phyloP scores from a whole-genome alignment of 2,113 vertebrate genomes.

The Sinocyclocheilus rhinocerous region DNA sequence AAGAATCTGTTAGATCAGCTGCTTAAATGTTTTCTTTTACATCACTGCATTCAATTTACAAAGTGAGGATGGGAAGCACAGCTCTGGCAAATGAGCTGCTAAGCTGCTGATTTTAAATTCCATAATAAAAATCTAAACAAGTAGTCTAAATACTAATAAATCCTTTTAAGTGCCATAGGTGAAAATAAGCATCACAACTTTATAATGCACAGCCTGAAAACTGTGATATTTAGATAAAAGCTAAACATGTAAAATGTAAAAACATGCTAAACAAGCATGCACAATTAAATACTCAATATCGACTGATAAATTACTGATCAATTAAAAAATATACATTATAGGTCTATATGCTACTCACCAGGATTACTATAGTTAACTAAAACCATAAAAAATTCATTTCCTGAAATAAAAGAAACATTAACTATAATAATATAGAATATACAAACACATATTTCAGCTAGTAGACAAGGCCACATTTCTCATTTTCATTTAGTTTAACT shows the following conservation, averaged over 20 bases:
- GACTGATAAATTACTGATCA: background rate
- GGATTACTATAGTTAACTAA: too few relatives aligned
- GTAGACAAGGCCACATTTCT: background rate
- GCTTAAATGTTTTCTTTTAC: background rate
- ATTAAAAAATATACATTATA: background rate
- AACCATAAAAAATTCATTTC: too few relatives aligned
- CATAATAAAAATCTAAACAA: background rate
- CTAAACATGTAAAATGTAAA: background rate
- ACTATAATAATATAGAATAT: too few relatives aligned
- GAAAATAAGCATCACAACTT: background rate
- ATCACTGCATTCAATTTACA: background rate
- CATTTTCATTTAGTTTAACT: too few relatives aligned
- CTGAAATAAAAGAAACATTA: too few relatives aligned
- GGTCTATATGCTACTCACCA: background rate
- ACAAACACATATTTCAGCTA: too few relatives aligned
- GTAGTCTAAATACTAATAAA: background rate
- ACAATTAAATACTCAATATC: background rate
- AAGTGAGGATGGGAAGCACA: background rate
- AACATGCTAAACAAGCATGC: background rate
- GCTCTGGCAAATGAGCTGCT: background rate
- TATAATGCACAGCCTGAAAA: background rate
- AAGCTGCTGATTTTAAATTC: background rate
- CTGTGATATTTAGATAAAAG: background rate
- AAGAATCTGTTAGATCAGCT: conserved; percentile 12
- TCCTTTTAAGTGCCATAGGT: background rate